Evolutionary conservation across 1,140 invertebrate species (phyloP).

Genomic region (Teleopsis dalmanni): DNA sequence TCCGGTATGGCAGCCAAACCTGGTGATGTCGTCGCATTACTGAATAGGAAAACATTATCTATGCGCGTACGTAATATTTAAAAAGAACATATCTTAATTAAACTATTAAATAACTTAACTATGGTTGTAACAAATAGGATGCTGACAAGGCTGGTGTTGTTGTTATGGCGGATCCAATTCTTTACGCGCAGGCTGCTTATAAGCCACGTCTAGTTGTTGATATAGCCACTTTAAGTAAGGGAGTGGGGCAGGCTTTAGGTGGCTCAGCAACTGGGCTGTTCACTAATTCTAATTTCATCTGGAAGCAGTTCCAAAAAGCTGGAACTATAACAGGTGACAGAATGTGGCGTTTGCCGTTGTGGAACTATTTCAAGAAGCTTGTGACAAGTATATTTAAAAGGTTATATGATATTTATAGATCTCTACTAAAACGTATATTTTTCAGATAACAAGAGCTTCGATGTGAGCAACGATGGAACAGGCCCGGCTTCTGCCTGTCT

Average conservation of each 20-base stretch:
- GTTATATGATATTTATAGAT: not conserved
- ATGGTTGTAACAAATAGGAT: constrained; percentile 53
- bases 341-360: constrained; percentile 83
- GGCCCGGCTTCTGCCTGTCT: constrained; percentile 54
- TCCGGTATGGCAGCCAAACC: constrained; percentile 77
- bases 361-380: constrained; percentile 67
- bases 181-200: constrained; percentile 59
- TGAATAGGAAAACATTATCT: constrained; percentile 80
- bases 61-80: constrained; percentile 40
- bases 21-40: constrained; percentile 74
- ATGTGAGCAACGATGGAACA: constrained; percentile 56
- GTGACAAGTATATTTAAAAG: constrained; percentile 47
- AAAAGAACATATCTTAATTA: not conserved
- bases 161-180: constrained; percentile 83
- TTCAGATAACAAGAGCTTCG: constrained; percentile 35
- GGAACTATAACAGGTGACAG: constrained; percentile 72
- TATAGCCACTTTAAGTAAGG: constrained; percentile 60
- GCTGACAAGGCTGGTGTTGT: constrained; percentile 86
- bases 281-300: constrained; percentile 58
- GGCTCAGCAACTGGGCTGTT: constrained; percentile 72
- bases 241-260: constrained; percentile 55
- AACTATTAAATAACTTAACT: not conserved
- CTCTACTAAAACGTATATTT: no score
- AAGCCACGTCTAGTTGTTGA: constrained; percentile 63
- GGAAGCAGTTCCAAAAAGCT: constrained; percentile 56